phyloP scores from a whole-genome alignment of 2,888 invertebrate genomes.

The Troglohyphantes excavatus region DNA sequence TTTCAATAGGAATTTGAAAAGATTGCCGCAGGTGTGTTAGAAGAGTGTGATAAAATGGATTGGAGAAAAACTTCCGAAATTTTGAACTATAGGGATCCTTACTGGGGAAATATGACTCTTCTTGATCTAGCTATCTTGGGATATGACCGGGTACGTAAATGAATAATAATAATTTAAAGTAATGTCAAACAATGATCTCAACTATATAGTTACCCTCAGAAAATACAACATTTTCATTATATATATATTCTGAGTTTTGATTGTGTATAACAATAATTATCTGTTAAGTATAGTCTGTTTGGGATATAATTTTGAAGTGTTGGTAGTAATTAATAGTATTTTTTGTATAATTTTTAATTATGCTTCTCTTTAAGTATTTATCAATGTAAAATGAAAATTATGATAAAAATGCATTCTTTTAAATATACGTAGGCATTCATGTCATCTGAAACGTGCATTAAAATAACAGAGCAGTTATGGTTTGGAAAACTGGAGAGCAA shows the following conservation, averaged over 20 bases:
- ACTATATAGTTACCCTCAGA: no score
- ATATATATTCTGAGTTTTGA: no score
- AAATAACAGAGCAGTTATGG: conserved; percentile 73
- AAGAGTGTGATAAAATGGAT: conserved; percentile 82
- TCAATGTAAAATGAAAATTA: no score
- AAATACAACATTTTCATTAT: no score
- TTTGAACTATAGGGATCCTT: conserved; percentile 82
- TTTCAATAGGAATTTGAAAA: conserved; percentile 82
- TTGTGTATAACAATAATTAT: no score
- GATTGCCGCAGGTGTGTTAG: conserved; percentile 82
- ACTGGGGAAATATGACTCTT: conserved; percentile 82
- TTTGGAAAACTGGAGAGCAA: conserved; percentile 73
- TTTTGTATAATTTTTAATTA: no score
- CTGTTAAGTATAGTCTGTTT: no score
- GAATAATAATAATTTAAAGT: background rate
- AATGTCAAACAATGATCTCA: background rate
- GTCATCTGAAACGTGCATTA: conserved; percentile 70
- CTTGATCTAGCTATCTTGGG: conserved; percentile 82
- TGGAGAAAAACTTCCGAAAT: conserved; percentile 82
- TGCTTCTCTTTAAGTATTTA: no score
- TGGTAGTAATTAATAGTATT: no score
- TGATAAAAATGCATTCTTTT: no score
- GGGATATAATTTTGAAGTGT: no score
- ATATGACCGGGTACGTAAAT: conserved; percentile 80
- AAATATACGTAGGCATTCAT: conserved; percentile 65